A percentile compares a stretch with the other conserved stretches of the same genome.
These are phyloP conservation scores for Egretta garzetta DNA, from an alignment of 2,113 vertebrate genomes.

Conservation along the genomic window DNA sequence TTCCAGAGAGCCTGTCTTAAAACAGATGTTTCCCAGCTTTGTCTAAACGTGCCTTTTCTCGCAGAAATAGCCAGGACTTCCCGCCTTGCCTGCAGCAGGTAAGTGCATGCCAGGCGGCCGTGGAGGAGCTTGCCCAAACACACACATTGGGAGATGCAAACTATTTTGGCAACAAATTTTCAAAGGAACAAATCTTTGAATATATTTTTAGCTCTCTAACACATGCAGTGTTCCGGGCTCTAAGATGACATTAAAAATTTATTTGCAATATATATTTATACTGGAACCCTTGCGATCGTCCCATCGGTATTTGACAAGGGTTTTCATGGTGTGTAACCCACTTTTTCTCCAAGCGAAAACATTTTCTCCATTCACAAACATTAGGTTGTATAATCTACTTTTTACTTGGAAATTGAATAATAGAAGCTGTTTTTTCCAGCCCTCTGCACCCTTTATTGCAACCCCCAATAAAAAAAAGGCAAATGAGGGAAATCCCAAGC, in stretches of 20 bases:
- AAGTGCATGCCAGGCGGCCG: background rate
- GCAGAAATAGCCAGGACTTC: background rate
- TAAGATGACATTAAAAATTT: background rate
- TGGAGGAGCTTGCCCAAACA: background rate
- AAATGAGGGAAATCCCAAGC: background rate
- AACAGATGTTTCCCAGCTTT: background rate
- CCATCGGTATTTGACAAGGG: background rate
- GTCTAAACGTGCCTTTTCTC: fast-evolving
- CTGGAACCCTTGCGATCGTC: background rate
- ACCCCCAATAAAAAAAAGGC: background rate
- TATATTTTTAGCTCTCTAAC: background rate
- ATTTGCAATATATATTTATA: background rate
- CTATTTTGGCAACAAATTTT: background rate
- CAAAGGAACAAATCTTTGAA: background rate
- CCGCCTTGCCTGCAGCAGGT: background rate
- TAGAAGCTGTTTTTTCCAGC: background rate
- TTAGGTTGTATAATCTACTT: background rate
- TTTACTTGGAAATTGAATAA: background rate
- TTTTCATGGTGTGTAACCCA: background rate
- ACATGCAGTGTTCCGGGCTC: background rate
- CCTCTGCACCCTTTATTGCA: background rate
- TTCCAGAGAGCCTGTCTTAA: background rate
- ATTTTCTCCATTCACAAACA: background rate
- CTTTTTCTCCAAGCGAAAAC: background rate
- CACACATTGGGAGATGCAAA: background rate